Percentiles rank a stretch among this genome's conserved stretches.
Conservation (phyloP, 1,140 invertebrate genomes). For the Cherax quadricarinatus region DNA sequence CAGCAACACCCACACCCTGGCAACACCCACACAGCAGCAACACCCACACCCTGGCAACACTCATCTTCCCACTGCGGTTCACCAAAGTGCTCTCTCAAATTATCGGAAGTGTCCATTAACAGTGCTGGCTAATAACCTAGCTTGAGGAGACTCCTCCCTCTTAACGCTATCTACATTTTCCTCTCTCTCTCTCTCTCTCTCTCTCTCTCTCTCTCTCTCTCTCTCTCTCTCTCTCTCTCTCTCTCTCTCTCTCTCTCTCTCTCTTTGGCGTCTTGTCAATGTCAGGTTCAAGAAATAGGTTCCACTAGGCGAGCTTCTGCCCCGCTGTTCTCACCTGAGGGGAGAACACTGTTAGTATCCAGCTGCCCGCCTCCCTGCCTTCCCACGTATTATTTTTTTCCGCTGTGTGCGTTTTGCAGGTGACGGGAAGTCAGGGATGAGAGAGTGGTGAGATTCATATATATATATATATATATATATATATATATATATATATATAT, state of each 20-base stretch:
- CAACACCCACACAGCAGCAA: no score
- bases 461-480: background rate
- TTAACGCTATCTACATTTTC: background rate
- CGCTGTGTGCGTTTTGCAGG: background rate
- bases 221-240: background rate
- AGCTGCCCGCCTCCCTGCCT: background rate
- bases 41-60: background rate
- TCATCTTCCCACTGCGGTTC: background rate
- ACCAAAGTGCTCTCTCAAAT: background rate
- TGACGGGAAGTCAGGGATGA: background rate
- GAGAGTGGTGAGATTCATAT: background rate
- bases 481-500: background rate
- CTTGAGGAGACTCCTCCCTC: background rate
- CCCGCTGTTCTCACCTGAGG: no score
- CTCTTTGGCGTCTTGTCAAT: no score
- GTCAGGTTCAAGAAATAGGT: no score
- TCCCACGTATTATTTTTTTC: background rate
- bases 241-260: background rate
- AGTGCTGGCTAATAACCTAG: background rate
- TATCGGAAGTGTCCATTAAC: slow-evolving; percentile 17
- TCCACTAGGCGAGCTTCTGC: no score
- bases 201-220: background rate
- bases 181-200: background rate
- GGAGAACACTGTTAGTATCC: no score
- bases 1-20: no score